phyloP scores from a whole-genome alignment of 2,797 vertebrate genomes.

The Sebastes glaucus region DNA sequence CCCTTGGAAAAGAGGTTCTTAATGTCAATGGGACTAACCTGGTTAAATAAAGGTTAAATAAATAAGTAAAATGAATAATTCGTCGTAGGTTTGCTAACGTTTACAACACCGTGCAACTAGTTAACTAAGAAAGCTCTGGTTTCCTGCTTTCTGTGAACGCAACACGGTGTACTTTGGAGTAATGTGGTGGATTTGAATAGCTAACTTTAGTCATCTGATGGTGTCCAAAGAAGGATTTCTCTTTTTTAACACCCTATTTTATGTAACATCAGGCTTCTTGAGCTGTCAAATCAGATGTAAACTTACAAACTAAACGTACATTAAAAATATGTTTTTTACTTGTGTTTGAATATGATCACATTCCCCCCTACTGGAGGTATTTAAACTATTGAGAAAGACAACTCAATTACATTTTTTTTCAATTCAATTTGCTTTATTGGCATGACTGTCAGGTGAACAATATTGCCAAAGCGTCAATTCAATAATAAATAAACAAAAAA shows the following conservation, averaged over 20 bases:
- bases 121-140: not conserved
- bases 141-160: slow-evolving; percentile 11
- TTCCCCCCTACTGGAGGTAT: not conserved
- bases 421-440: no score
- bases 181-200: not conserved
- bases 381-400: not conserved
- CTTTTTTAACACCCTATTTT: not conserved
- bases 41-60: no score
- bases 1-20: no score
- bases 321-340: accelerated
- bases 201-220: not conserved
- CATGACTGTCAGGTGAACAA: no score
- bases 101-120: accelerated
- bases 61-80: not conserved
- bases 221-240: accelerated
- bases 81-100: not conserved
- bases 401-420: no score
- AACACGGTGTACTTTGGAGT: not conserved
- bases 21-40: no score
- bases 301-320: no score
- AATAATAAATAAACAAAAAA: no score
- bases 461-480: no score
- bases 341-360: not conserved
- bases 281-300: not conserved
- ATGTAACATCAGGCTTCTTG: not conserved